Base-by-base conservation (phyloP, 2,888 invertebrate species). In the Peribatodes rhomboidaria region DNA sequence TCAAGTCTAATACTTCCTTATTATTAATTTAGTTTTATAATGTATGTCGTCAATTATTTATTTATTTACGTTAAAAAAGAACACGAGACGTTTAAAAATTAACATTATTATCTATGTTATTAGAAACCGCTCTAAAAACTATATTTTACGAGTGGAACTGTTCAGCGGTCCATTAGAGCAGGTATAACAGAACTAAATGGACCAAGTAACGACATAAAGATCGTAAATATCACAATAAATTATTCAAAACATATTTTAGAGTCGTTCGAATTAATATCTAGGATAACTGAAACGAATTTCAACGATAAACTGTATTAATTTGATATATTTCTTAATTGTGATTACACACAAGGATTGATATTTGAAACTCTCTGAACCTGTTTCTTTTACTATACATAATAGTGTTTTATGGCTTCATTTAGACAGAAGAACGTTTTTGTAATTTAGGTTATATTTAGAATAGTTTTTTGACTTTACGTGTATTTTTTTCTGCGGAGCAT, bases 161-260 rank as follows among this genome's bases (percentile, higher is more conserved):
- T 58, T 54, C 53, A n/a, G 39, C n/a, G 54, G 0, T 41, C 53
- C 47, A 58, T 64, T 54, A 64, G 44, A 55, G 37, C 49, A 31
- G 41, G 55, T 58, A 58, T 54, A 55, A 59, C 55, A 55, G 33
- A 63, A 50, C 27, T 31, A 55, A 65, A 60, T 60, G 55, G 44
- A 58, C 58, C 58, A 50, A 39, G 42, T 46, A 60, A 60, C 55
- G 44, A 60, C 60, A 55, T 46, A 55, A 20, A 60, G 54, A 44
- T 65, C 55, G 59, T 65, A 52, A 56, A 65, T 60, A 60, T 52
- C 50, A 46, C 27, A 55, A 65, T 65, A 60, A 60, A 65, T 65
- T 55, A 64, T 55, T 60, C 35, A 55, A 64, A 64, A 64, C 64
- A 64, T 64, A 55, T 59, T 37, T 44, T 31, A 64, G 35, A 39